Conservation (phyloP, 2,113 vertebrate species). For the Abramis brama region DNA sequence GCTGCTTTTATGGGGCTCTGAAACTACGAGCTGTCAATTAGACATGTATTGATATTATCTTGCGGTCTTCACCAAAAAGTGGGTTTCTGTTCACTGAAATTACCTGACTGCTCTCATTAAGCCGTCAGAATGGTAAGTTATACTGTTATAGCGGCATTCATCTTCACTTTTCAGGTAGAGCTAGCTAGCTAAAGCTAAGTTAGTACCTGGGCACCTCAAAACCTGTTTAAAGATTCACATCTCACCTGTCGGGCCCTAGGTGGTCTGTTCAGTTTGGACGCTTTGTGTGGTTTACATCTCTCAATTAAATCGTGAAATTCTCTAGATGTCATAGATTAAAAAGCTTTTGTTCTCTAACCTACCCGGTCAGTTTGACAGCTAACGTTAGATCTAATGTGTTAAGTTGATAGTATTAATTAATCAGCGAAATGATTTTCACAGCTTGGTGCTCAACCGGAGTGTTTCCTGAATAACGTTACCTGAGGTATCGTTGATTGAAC, state of each 20-base stretch:
- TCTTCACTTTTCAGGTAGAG: conserved; percentile 53
- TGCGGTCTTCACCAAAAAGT: background rate
- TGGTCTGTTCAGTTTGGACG: background rate
- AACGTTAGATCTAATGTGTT: background rate
- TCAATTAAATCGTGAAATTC: background rate
- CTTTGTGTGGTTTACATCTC: conserved; percentile 1
- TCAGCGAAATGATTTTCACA: too few relatives aligned
- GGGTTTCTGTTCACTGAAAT: conserved; percentile 13
- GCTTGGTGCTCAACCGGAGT: background rate
- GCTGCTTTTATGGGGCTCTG: conserved; percentile 27
- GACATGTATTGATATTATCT: conserved; percentile 62
- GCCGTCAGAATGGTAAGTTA: conserved; percentile 67
- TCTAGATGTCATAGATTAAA: background rate
- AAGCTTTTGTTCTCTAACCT: background rate
- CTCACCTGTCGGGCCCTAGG: background rate
- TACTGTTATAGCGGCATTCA: background rate
- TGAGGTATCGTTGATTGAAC: background rate
- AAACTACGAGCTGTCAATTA: conserved; percentile 37
- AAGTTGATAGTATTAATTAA: background rate
- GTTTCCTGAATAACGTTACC: background rate
- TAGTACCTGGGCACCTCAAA: conserved; percentile 13
- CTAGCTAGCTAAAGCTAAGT: conserved; percentile 60
- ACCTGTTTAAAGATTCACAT: background rate
- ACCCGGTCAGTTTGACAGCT: conserved; percentile 24
- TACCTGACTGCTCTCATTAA: conserved; percentile 21